Conservation (phyloP, 1,140 invertebrate genomes). For the Procambarus virginalis region DNA sequence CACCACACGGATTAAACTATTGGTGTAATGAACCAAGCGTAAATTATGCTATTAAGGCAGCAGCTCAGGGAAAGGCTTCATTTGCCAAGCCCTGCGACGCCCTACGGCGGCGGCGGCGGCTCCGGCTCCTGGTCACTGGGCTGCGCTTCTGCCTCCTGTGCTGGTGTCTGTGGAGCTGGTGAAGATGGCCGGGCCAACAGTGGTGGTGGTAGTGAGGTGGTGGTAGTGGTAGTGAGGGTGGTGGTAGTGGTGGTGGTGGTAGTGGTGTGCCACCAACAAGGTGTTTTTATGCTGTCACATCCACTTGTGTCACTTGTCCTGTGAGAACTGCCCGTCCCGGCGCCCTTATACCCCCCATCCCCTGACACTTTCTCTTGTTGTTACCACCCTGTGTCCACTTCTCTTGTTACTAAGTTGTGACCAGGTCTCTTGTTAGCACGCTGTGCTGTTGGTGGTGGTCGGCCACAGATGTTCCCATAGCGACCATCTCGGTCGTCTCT, state of each 20-base stretch:
- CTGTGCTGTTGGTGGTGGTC: not conserved
- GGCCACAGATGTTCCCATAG: conserved; percentile 45
- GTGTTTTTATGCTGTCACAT: conserved; percentile 20
- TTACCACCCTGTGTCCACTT: no score
- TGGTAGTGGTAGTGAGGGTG: no score
- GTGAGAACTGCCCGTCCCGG: not conserved
- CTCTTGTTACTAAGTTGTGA: no score
- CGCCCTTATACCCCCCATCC: no score
- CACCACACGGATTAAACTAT: conserved; percentile 64
- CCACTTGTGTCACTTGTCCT: conserved; percentile 2
- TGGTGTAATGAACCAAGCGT: conserved; percentile 67
- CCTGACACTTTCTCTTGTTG: not conserved
- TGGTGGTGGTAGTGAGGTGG: no score
- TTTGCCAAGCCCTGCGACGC: conserved; percentile 40
- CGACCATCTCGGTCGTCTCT: conserved; percentile 47
- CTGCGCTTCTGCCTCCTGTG: not conserved
- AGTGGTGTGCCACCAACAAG: not conserved
- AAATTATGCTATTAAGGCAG: conserved; percentile 68
- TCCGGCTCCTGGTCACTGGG: not conserved
- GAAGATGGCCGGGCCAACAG: no score
- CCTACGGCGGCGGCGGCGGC: conserved; percentile 1
- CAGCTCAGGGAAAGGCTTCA: conserved; percentile 58
- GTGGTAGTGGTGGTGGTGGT: no score
- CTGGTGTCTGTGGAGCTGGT: no score
- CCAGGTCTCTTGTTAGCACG: not conserved